Evolutionary conservation across 2,797 vertebrate genomes (phyloP).

Genomic region (Xyrichtys novacula): DNA sequence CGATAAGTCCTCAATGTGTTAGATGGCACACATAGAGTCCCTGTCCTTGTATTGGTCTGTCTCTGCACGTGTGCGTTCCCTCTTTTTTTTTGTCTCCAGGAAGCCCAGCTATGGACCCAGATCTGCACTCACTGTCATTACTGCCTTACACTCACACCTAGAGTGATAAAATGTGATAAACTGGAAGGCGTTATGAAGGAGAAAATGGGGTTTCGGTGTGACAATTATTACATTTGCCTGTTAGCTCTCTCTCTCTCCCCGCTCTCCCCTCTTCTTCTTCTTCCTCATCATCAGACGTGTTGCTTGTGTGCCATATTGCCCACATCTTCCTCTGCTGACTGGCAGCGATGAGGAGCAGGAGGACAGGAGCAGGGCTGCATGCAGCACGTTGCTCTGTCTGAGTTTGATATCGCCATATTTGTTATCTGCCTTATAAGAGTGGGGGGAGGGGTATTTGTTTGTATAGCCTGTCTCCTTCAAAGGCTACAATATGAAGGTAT

Average conservation of each 20-base stretch:
- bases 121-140: slow-evolving; percentile 48
- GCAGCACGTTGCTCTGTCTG: slow-evolving; percentile 51
- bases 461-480: slow-evolving; percentile 52
- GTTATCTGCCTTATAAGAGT: slow-evolving; percentile 54
- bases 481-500: slow-evolving; percentile 50
- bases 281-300: slow-evolving; percentile 61
- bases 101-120: slow-evolving; percentile 50
- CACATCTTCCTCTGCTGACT: slow-evolving; percentile 71
- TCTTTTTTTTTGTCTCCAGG: slow-evolving; percentile 38
- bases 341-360: slow-evolving; percentile 56
- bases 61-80: slow-evolving; percentile 25
- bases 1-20: slow-evolving; percentile 76
- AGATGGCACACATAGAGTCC: slow-evolving; percentile 63
- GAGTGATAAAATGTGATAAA: slow-evolving; percentile 59
- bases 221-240: slow-evolving; percentile 70
- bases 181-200: slow-evolving; percentile 38
- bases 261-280: slow-evolving; percentile 4
- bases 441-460: slow-evolving; percentile 52
- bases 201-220: slow-evolving; percentile 62
- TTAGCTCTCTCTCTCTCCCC: slow-evolving; percentile 15
- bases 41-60: slow-evolving; percentile 58
- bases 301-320: slow-evolving; percentile 68
- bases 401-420: slow-evolving; percentile 68
- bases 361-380: slow-evolving; percentile 55
- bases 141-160: slow-evolving; percentile 49